phyloP scores from a whole-genome alignment of 2,888 invertebrate genomes.

The Lasioglossum villosulum region DNA sequence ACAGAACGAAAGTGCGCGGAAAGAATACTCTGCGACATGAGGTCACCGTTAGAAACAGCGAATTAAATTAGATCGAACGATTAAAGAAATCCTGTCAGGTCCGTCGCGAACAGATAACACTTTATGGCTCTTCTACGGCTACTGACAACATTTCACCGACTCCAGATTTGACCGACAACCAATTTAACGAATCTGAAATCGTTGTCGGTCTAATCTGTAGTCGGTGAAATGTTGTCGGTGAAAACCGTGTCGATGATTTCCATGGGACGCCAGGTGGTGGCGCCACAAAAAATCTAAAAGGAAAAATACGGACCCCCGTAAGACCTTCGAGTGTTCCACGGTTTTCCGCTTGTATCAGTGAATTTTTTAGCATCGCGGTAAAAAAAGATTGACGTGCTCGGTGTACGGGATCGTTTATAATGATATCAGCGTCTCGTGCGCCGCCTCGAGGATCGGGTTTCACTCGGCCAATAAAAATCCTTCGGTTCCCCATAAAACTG shows the following conservation, averaged over 20 bases:
- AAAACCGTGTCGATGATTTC: too few relatives aligned
- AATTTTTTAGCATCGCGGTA: not conserved
- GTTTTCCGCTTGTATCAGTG: not conserved
- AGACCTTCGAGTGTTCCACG: not conserved
- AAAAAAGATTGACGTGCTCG: not conserved
- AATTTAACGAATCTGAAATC: too few relatives aligned
- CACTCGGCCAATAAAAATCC: conserved; percentile 16
- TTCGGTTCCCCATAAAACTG: not conserved
- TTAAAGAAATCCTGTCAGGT: not conserved
- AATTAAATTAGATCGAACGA: not conserved
- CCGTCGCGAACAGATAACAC: not conserved
- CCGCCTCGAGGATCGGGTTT: not conserved
- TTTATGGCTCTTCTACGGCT: not conserved
- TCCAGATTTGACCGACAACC: too few relatives aligned
- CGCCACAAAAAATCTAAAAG: too few relatives aligned
- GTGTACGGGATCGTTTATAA: not conserved
- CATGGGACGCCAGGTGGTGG: too few relatives aligned
- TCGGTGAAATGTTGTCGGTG: too few relatives aligned
- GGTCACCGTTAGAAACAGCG: not conserved
- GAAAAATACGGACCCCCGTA: too few relatives aligned
- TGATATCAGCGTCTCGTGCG: not conserved
- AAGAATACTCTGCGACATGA: not conserved
- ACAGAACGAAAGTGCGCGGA: not conserved
- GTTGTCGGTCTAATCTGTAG: too few relatives aligned
- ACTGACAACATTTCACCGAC: too few relatives aligned